Percentiles rank a stretch among this genome's conserved stretches.
These are phyloP conservation scores for Petrocephalus schoutedeni DNA, from an alignment of 2,797 vertebrate genomes.

Conservation along the genomic window DNA sequence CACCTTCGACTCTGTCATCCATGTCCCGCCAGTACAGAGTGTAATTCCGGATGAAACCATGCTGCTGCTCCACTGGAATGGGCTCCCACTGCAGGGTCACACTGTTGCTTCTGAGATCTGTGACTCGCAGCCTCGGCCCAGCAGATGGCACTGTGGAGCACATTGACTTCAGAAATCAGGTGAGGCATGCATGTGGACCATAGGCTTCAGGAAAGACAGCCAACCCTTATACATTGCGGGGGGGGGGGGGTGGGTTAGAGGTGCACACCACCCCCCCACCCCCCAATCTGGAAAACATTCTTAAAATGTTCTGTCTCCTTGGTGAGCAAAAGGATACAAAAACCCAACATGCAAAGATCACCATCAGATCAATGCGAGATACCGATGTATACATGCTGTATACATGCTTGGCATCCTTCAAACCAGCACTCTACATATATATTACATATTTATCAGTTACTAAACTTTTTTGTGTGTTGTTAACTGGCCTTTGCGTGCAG, in stretches of 20 bases:
- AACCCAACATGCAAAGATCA: background rate
- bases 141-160: conserved; percentile 51
- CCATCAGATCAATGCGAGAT: background rate
- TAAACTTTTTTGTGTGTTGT: background rate
- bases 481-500: background rate
- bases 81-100: conserved; percentile 54
- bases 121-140: conserved; percentile 49
- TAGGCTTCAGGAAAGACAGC: background rate
- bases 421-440: background rate
- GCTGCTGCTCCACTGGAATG: conserved; percentile 51
- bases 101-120: conserved; percentile 20
- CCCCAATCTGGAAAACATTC: background rate
- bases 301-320: too few relatives aligned
- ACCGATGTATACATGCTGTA: background rate
- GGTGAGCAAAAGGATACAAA: background rate
- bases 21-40: conserved; percentile 43
- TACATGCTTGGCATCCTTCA: background rate
- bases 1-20: conserved; percentile 36
- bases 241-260: background rate
- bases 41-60: conserved; percentile 56
- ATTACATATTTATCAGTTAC: background rate
- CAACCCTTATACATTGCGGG: too few relatives aligned
- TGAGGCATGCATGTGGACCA: background rate
- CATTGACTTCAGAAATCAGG: background rate
- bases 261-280: background rate